phyloP scores from a whole-genome alignment of 2,888 invertebrate species.

The Rapana venosa region DNA sequence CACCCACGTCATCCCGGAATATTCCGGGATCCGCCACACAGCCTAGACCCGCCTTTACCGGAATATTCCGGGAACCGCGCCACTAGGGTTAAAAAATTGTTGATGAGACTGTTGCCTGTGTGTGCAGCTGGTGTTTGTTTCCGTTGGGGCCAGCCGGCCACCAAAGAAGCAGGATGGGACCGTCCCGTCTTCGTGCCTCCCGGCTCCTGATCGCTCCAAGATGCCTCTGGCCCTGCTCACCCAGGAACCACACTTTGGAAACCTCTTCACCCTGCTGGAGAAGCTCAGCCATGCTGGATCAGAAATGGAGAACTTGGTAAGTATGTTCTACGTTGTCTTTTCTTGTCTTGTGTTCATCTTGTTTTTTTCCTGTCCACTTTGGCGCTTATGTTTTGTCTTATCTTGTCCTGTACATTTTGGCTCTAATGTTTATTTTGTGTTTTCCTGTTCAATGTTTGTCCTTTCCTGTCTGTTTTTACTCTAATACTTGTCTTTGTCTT shows the following conservation, averaged over 20 bases:
- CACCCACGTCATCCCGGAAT: too few species aligned
- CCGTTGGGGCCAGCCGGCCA: slow-evolving; percentile 87
- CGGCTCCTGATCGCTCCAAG: slow-evolving; percentile 88
- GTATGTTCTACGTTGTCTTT: not conserved
- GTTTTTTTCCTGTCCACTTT: not conserved
- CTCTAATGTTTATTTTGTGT: too few species aligned
- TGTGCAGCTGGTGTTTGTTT: slow-evolving; percentile 90
- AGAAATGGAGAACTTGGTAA: slow-evolving; percentile 78
- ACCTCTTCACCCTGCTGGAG: slow-evolving; percentile 93
- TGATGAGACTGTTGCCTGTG: not conserved
- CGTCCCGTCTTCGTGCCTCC: slow-evolving; percentile 91
- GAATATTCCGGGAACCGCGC: too few species aligned
- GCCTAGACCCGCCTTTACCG: too few species aligned
- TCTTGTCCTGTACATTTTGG: too few species aligned
- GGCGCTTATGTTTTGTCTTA: too few species aligned
- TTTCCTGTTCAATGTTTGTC: too few species aligned
- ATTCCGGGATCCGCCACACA: too few species aligned
- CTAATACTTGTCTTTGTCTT: too few species aligned
- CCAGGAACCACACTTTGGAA: slow-evolving; percentile 92
- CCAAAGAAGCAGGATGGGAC: slow-evolving; percentile 84
- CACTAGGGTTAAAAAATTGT: too few species aligned
- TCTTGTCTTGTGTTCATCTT: not conserved
- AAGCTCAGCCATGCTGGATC: slow-evolving; percentile 92
- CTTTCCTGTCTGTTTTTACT: too few species aligned
- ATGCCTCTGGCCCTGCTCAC: slow-evolving; percentile 91